These are phyloP conservation scores for Lagenorhynchus albirostris DNA, from an alignment of 2,113 vertebrate genomes.

Conservation along the genomic window DNA sequence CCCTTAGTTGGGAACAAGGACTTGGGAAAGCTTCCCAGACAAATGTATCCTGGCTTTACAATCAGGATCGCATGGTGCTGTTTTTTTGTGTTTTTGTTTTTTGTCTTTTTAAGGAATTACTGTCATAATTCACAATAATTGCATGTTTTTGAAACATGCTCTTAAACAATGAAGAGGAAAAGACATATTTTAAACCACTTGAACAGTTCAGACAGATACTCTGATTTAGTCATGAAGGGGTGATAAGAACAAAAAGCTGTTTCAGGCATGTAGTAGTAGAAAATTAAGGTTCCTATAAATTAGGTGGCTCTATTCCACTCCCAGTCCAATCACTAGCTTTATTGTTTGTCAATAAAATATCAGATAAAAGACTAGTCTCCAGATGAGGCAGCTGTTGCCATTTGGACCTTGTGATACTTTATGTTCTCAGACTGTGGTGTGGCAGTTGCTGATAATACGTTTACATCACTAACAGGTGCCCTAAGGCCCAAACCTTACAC, in stretches of 20 bases:
- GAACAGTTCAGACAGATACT: conserved; percentile 53
- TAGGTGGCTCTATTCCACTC: conserved; percentile 71
- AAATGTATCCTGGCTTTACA: neutral
- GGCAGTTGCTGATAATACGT: conserved; percentile 71
- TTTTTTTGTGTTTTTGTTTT: neutral
- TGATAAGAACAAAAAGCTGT: conserved; percentile 72
- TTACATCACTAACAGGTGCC: conserved; percentile 59
- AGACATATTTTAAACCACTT: conserved; percentile 60
- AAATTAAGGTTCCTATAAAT: conserved; percentile 82
- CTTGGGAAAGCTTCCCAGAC: neutral
- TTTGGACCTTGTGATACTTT: conserved; percentile 59
- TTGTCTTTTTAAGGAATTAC: neutral
- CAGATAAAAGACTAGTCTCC: conserved; percentile 74
- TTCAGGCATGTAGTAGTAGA: conserved; percentile 72
- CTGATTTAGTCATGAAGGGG: conserved; percentile 51
- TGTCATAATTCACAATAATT: neutral
- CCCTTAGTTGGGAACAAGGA: neutral
- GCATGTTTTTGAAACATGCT: neutral
- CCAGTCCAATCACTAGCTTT: conserved; percentile 79
- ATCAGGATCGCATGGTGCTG: neutral
- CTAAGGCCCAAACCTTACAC: neutral
- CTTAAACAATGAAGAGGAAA: conserved; percentile 45
- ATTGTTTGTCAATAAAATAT: conserved; percentile 82
- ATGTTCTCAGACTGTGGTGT: conserved; percentile 43
- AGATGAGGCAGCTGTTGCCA: conserved; percentile 76